Conservation (phyloP, 2,888 invertebrate genomes). For the Leucophenga maculata region DNA sequence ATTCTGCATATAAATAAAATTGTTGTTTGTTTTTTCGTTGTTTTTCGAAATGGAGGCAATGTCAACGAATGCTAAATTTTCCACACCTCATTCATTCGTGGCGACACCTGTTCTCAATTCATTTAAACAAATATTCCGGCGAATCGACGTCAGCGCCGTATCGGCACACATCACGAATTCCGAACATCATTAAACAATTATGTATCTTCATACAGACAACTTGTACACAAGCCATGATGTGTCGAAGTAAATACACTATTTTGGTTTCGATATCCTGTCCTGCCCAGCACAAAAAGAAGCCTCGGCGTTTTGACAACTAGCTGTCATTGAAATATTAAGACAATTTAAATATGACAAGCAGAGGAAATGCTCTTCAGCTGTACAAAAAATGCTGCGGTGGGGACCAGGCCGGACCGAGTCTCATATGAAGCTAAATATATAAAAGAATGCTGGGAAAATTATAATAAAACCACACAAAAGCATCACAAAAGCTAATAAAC, state of each 20-base stretch:
- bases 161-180: background rate
- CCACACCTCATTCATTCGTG: background rate
- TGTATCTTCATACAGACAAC: background rate
- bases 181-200: background rate
- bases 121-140: conserved; percentile 53
- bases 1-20: no score
- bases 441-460: conserved; percentile 13
- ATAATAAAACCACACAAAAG: conserved; percentile 14
- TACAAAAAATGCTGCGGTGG: conserved; percentile 52
- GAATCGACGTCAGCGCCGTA: background rate
- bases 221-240: no score
- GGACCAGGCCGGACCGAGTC: conserved; percentile 37
- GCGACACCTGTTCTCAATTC: conserved; percentile 60
- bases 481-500: conserved; percentile 42
- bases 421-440: conserved; percentile 7
- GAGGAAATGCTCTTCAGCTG: conserved; percentile 42
- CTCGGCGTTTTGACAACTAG: conserved; percentile 52
- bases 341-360: conserved; percentile 58
- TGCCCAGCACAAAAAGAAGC: no score
- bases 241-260: background rate
- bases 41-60: no score
- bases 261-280: background rate
- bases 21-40: no score
- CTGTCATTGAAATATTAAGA: conserved; percentile 67
- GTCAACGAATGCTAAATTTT: background rate